Base-by-base conservation (phyloP, 2,888 invertebrate genomes). In the Beris chalybata region DNA sequence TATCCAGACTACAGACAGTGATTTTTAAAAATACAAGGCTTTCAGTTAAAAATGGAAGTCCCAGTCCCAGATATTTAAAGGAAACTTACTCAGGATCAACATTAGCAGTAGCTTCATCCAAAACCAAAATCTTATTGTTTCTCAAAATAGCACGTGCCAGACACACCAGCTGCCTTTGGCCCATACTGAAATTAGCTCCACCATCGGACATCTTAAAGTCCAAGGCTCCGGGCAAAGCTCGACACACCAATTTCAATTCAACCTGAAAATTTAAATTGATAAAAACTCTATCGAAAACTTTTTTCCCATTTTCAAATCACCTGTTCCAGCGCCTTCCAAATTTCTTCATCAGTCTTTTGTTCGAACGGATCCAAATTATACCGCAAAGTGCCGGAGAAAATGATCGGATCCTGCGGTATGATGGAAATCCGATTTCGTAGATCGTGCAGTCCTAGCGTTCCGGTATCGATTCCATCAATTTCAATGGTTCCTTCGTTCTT, bases 391-490 rank as follows among this genome's bases (percentile, higher is more conserved):
- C 89, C 89, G 1, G 89, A 89, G 78, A 93, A 93, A 45, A 93
- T 79, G 32, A 92, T 87, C 0, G 93, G 92, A 73, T 92, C 92
- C 83, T 94, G 94, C 0, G 95, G 95, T 73, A 95, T 94, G 69
- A 95, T 93, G 0, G 93, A 89, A 64, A 95, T 89, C 74, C 88
- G 89, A 57, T 84, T 85, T 64, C 95, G 82, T 9, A 95, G 81
- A 71, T 90, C 89, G 78, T 87, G 84, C 9, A 93, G 82, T 6
- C 89, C 89, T 43, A 93, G 83, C 12, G 80, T 79, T 53, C 83
- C 83, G 0, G 85, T 87, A 64, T 89, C 84, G 0, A 91, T 77
- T 4, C 84, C 86, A 75, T 95, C 94, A 65, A 95, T 89, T 65
- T 81, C 75, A 29, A 95, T 85, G 12, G 81, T 76, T 0, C 94